Conservation (phyloP, 1,140 invertebrate species). For the Drosophila sp. region DNA sequence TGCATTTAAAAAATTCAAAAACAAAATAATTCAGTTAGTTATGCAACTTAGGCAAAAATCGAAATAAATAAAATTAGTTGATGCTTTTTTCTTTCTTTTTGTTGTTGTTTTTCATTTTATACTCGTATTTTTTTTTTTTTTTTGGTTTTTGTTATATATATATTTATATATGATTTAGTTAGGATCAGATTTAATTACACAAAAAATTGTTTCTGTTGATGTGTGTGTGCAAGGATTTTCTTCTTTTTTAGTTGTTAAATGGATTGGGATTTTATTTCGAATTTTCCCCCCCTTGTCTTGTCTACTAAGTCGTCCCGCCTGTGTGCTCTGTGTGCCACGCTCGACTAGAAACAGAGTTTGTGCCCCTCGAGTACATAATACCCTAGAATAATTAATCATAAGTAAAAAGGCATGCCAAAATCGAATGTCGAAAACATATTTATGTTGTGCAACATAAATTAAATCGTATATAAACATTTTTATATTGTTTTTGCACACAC, state of each 20-base stretch:
- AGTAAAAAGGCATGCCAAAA: slow-evolving; percentile 69
- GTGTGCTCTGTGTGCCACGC: slow-evolving; percentile 62
- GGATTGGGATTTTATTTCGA: slow-evolving; percentile 25
- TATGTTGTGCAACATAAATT: slow-evolving; percentile 65
- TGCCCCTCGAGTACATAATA: slow-evolving; percentile 48
- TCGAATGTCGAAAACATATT: slow-evolving; percentile 46
- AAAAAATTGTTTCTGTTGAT: slow-evolving; percentile 54
- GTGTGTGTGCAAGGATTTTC: slow-evolving; percentile 76
- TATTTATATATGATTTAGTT: slow-evolving; percentile 34
- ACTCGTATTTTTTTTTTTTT: slow-evolving; percentile 12
- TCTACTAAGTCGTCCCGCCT: not conserved
- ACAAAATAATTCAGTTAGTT: slow-evolving; percentile 50
- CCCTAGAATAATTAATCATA: slow-evolving; percentile 42
- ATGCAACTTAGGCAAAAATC: slow-evolving; percentile 72
- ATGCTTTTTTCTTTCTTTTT: slow-evolving; percentile 52
- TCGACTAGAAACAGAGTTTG: slow-evolving; percentile 31
- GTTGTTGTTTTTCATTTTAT: slow-evolving; percentile 16
- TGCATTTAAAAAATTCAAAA: slow-evolving; percentile 61
- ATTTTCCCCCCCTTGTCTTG: slow-evolving; percentile 6
- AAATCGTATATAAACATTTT: slow-evolving; percentile 46
- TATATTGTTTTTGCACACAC: slow-evolving; percentile 49
- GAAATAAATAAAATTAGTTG: slow-evolving; percentile 41
- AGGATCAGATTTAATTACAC: slow-evolving; percentile 34
- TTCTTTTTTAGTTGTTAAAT: slow-evolving; percentile 47
- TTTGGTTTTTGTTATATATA: slow-evolving; percentile 29